Base-by-base conservation (phyloP, 2,113 vertebrate genomes). In the Stigmatopora argus region DNA sequence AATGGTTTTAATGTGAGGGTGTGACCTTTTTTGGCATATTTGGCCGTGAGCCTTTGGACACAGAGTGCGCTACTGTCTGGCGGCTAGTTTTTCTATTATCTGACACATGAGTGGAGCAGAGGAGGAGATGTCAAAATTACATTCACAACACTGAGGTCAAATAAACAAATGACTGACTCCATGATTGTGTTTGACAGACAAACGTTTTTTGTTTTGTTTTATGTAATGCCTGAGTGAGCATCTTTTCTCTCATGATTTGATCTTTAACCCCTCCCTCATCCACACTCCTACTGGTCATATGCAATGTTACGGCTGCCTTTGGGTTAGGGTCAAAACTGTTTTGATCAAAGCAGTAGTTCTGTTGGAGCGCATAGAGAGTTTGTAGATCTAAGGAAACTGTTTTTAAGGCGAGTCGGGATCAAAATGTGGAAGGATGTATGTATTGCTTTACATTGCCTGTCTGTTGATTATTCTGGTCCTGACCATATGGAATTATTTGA, bases 151-250 rank as follows among this genome's bases (percentile, higher is more conserved):
- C 3, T 10, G 26, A 17, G 23, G 67, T 52, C 14, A 52, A 7
- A 2, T 53, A 11, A 53, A 53, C 9, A 23, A 23, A 53, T 23
- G 21, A 6, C n/a, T 64, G 35, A 59, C 31, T 68, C 51, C n/a
- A 35, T 62, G 69, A 73, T 75, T 41, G 1, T 47, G 56, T 75
- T 71, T 73, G 79, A 75, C 79, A 68, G 46, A 47, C 34, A 55
- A 57, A 41, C 17, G 13, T 72, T 56, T 41, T 15, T 57, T 17
- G 46, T 59, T 69, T 72, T 67, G 65, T 52, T 46, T 47, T 5
- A 0, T 45, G 71, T 38, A 65, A 46, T 26, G 47, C 71, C 67
- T 65, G 57, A 52, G 60, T 46, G 69, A 70, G 67, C 72, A 17
- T 41, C 62, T 71, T 71, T 65, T 60, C 56, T 64, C 26, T 11